These are phyloP conservation scores for Leptinotarsa juncta DNA, from an alignment of 2,888 invertebrate species.

Conservation along the genomic window DNA sequence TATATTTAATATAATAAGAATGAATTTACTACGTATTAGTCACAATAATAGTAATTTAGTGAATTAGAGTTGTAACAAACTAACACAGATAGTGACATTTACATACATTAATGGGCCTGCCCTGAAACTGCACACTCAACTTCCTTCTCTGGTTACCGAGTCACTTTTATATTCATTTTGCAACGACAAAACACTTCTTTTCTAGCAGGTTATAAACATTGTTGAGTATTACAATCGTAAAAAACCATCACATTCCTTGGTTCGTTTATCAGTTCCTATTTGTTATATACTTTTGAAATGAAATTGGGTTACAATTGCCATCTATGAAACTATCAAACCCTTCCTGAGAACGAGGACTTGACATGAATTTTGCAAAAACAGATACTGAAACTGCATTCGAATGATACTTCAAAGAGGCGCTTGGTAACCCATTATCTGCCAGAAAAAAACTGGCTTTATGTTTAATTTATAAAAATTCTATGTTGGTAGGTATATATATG, in stretches of 20 bases:
- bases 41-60: constrained; percentile 57
- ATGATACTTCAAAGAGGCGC: background rate
- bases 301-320: constrained; percentile 18
- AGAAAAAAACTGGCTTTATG: constrained; percentile 22
- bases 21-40: constrained; percentile 61
- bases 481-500: constrained; percentile 47
- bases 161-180: background rate
- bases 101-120: constrained; percentile 58
- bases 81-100: constrained; percentile 67
- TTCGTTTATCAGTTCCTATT: constrained; percentile 60
- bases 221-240: constrained; percentile 55
- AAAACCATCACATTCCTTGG: constrained; percentile 65
- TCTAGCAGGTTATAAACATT: background rate
- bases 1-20: constrained; percentile 67
- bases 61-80: constrained; percentile 63
- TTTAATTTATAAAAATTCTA: constrained; percentile 27
- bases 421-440: constrained; percentile 27
- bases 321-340: background rate
- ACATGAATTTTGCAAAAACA: background rate
- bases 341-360: background rate
- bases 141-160: background rate
- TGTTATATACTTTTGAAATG: constrained; percentile 42
- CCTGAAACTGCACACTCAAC: constrained; percentile 27
- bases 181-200: constrained; percentile 36
- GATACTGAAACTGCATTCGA: background rate